These are phyloP conservation scores for Clusia tigrina DNA, from an alignment of 2,888 invertebrate genomes.

Conservation along the genomic window DNA sequence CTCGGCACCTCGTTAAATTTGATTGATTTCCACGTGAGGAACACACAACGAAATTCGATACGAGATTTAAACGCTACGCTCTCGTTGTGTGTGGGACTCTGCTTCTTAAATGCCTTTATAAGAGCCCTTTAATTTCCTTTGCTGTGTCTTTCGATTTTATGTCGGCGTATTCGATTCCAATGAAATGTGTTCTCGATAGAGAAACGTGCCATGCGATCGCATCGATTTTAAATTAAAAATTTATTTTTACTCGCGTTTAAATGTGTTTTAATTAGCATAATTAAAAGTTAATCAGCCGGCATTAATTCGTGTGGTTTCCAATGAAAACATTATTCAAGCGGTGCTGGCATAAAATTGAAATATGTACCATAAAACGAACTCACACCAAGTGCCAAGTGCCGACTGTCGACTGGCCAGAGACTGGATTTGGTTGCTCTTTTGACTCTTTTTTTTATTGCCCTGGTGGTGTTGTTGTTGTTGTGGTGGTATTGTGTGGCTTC, in stretches of 20 bases:
- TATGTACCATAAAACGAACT: conserved; percentile 23
- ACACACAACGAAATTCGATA: neutral
- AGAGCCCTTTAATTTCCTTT: conserved; percentile 26
- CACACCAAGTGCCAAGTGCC: too few relatives aligned
- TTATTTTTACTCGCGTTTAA: conserved; percentile 58
- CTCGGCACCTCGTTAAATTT: conserved; percentile 47
- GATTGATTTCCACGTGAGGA: conserved; percentile 44
- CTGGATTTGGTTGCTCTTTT: too few relatives aligned
- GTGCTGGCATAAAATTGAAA: neutral
- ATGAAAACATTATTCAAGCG: neutral
- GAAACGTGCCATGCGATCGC: conserved; percentile 59
- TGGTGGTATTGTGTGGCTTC: too few relatives aligned
- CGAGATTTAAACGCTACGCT: too few relatives aligned
- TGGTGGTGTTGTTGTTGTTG: conserved; percentile 20
- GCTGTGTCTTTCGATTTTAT: conserved; percentile 4
- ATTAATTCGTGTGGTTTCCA: neutral
- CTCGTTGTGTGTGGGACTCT: neutral
- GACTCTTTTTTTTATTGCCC: too few relatives aligned
- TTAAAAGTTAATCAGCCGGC: conserved; percentile 47
- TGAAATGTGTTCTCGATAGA: conserved; percentile 59
- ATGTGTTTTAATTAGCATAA: conserved; percentile 63
- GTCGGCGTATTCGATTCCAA: conserved; percentile 41
- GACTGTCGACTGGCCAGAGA: too few relatives aligned
- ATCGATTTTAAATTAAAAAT: conserved; percentile 58
- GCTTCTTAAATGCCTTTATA: conserved; percentile 35